Conservation (phyloP, 2,797 vertebrate species). For the Gephyroberyx darwinii region DNA sequence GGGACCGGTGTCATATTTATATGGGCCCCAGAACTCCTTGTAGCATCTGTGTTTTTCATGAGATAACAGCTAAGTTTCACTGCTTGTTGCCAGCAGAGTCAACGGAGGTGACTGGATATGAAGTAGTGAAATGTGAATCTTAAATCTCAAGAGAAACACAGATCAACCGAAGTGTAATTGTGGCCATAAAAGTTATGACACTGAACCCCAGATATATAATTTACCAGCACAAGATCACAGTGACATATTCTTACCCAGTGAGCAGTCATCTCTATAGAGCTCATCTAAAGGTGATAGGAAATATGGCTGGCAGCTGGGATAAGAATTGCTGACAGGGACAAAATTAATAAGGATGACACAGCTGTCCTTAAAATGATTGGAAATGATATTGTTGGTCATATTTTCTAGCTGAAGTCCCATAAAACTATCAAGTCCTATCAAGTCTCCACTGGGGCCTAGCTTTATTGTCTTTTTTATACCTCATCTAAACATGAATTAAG, state of each 20-base stretch:
- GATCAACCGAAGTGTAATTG: constrained; percentile 33
- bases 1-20: constrained; percentile 37
- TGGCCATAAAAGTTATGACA: constrained; percentile 28
- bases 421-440: no score
- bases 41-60: constrained; percentile 46
- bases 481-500: no score
- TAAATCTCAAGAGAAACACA: constrained; percentile 27
- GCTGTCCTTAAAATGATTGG: not conserved
- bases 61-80: constrained; percentile 42
- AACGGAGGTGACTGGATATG: constrained; percentile 31
- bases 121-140: constrained; percentile 33
- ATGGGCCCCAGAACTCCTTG: constrained; percentile 36
- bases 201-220: not conserved
- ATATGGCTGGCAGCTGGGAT: not conserved
- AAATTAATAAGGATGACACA: not conserved
- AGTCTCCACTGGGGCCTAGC: no score
- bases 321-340: not conserved
- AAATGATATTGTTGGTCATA: not conserved
- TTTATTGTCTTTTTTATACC: no score
- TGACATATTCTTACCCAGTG: constrained; percentile 5
- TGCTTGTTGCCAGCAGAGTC: constrained; percentile 38
- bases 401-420: not conserved
- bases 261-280: not conserved
- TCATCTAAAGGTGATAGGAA: not conserved
- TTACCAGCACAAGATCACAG: constrained; percentile 9